Conservation (phyloP, 1,140 invertebrate species). For the Brachionus angularis region DNA sequence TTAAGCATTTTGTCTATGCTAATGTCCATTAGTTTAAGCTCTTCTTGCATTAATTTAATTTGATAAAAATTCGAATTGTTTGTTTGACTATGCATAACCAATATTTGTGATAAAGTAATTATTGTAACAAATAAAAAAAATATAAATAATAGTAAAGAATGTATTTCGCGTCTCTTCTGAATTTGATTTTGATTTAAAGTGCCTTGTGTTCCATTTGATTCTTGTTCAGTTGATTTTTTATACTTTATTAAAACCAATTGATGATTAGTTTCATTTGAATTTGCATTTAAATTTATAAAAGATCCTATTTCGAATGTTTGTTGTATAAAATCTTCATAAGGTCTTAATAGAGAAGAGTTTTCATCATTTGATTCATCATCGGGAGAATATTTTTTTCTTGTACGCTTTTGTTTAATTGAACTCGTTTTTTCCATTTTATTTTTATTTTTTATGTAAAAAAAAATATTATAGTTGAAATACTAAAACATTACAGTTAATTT, state of each 20-base stretch:
- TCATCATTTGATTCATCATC: background rate
- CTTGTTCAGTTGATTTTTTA: background rate
- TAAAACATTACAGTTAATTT: no score
- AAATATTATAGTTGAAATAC: no score
- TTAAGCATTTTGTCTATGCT: conserved; percentile 40
- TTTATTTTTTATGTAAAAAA: no score
- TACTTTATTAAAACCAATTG: conserved; percentile 13
- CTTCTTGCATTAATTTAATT: conserved; percentile 42
- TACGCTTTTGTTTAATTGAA: no score
- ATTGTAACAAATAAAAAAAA: conserved; percentile 40
- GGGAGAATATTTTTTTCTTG: no score
- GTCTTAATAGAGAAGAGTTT: background rate
- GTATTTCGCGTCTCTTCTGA: conserved; percentile 32
- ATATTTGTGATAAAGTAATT: conserved; percentile 41
- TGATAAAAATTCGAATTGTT: conserved; percentile 33
- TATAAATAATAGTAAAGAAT: conserved; percentile 27
- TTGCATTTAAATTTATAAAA: background rate
- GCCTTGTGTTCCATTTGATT: background rate
- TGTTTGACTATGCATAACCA: conserved; percentile 34
- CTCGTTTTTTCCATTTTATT: conserved; percentile 2
- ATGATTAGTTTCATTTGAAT: background rate
- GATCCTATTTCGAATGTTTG: conserved; percentile 5
- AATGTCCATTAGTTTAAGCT: conserved; percentile 38
- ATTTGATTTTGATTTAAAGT: background rate
- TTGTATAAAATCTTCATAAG: conserved; percentile 12